Evolutionary conservation across 2,797 vertebrate genomes (phyloP).

Genomic region (Dermochelys coriacea): DNA sequence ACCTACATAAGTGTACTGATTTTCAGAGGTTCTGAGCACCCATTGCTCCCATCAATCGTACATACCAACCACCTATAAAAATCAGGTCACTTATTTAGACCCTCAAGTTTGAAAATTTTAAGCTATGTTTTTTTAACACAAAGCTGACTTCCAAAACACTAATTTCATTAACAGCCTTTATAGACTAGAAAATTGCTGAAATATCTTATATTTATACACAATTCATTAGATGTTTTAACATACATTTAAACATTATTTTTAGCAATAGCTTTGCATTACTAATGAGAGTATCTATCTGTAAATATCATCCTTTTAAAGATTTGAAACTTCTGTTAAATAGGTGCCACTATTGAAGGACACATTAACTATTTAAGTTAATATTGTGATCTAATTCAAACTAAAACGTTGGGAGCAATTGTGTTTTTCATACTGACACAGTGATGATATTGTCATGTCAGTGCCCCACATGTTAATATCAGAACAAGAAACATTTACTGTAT

Average conservation of each 20-base stretch:
- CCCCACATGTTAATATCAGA: constrained; percentile 40
- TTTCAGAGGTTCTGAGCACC: background rate
- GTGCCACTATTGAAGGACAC: constrained; percentile 80
- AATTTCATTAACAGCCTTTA: background rate
- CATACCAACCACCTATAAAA: background rate
- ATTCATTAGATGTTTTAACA: background rate
- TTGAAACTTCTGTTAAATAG: constrained; percentile 34
- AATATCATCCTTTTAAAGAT: background rate
- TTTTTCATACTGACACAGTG: constrained; percentile 60
- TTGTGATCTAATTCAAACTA: constrained; percentile 61
- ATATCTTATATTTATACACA: background rate
- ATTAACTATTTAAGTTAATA: constrained; percentile 79
- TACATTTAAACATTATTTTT: background rate
- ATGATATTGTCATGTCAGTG: constrained; percentile 40
- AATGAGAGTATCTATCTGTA: background rate
- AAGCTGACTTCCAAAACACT: background rate
- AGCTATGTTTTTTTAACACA: background rate
- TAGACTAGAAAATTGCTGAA: background rate
- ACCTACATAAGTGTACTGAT: background rate
- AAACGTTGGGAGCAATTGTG: constrained; percentile 71
- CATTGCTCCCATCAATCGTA: background rate
- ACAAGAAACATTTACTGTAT: constrained; percentile 49
- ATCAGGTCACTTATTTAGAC: background rate
- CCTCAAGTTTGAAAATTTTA: background rate
- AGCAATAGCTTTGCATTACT: background rate